Percentiles rank a stretch among this genome's conserved stretches.
Conservation (phyloP, 2,888 invertebrate species). For the Agriopis aurantiaria region DNA sequence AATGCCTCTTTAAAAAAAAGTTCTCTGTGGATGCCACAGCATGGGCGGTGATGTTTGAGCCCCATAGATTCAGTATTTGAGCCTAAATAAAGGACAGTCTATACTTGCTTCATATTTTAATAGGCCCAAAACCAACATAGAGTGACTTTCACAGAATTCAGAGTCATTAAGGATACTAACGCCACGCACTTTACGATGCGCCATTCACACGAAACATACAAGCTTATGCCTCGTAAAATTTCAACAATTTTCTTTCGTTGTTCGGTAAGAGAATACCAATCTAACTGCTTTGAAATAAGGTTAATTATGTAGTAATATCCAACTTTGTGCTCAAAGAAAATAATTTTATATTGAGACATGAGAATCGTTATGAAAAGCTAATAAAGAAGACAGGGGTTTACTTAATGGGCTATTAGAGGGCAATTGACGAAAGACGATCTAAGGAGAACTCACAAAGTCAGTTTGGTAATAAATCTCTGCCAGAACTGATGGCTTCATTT, state of each 20-base stretch:
- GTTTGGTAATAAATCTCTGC: conserved; percentile 6
- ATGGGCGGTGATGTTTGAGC: not conserved
- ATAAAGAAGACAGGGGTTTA: conserved; percentile 33
- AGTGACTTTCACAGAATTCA: conserved; percentile 8
- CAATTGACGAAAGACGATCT: conserved; percentile 24
- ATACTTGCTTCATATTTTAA: not conserved
- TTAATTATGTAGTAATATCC: not conserved
- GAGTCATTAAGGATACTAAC: conserved; percentile 13
- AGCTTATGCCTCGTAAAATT: conserved; percentile 30
- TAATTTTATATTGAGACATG: conserved; percentile 34
- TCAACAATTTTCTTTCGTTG: not conserved
- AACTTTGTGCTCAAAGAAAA: conserved; percentile 24
- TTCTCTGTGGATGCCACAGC: too few relatives aligned
- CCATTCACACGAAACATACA: conserved; percentile 38
- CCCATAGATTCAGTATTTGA: too few relatives aligned
- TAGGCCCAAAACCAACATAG: not conserved
- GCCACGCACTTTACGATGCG: conserved; percentile 32
- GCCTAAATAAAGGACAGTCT: not conserved
- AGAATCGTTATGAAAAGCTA: conserved; percentile 32
- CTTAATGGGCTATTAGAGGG: conserved; percentile 26
- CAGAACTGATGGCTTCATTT: not conserved
- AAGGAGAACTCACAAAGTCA: conserved; percentile 15
- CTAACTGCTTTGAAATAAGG: conserved; percentile 11
- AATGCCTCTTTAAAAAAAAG: too few relatives aligned
- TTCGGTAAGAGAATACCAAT: conserved; percentile 7